Percentiles rank a stretch among this genome's conserved stretches.
phyloP scores from a whole-genome alignment of 2,888 invertebrate genomes.

The Ariolimax columbianus region DNA sequence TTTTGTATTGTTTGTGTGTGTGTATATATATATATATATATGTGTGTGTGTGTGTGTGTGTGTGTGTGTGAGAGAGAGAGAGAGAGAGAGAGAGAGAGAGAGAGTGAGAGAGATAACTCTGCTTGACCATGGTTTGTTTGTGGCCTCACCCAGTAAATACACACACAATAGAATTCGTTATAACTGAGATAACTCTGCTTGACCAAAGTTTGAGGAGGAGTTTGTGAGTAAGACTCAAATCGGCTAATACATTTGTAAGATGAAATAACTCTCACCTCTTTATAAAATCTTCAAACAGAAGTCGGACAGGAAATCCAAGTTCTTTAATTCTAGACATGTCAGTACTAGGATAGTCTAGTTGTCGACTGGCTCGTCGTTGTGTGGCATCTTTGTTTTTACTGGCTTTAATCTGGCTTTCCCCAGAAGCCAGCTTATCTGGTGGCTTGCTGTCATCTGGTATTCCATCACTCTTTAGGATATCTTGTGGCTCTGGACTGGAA shows the following conservation, averaged over 20 bases:
- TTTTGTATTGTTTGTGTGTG: too few relatives aligned
- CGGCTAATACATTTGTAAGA: too few relatives aligned
- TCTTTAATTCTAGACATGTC: conserved; percentile 43
- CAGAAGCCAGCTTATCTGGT: neutral
- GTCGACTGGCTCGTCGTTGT: conserved; percentile 23
- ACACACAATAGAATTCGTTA: too few relatives aligned
- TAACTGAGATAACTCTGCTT: neutral
- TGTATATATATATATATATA: too few relatives aligned
- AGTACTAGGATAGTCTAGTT: conserved; percentile 13
- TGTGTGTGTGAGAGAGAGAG: too few relatives aligned
- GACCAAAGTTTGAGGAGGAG: neutral
- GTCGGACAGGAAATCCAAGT: conserved; percentile 44
- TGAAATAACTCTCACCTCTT: neutral
- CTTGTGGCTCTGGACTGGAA: neutral
- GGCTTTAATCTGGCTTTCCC: neutral
- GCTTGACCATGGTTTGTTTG: too few relatives aligned
- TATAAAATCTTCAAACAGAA: conserved; percentile 48
- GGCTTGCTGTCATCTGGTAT: neutral
- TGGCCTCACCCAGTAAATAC: too few relatives aligned
- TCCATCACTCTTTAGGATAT: neutral
- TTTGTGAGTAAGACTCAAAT: neutral
- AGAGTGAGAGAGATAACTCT: too few relatives aligned
- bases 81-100: too few relatives aligned
- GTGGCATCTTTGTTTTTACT: neutral
- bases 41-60: too few relatives aligned